These are phyloP conservation scores for Agrochola circellaris DNA, from an alignment of 2,888 invertebrate genomes.

Conservation along the genomic window DNA sequence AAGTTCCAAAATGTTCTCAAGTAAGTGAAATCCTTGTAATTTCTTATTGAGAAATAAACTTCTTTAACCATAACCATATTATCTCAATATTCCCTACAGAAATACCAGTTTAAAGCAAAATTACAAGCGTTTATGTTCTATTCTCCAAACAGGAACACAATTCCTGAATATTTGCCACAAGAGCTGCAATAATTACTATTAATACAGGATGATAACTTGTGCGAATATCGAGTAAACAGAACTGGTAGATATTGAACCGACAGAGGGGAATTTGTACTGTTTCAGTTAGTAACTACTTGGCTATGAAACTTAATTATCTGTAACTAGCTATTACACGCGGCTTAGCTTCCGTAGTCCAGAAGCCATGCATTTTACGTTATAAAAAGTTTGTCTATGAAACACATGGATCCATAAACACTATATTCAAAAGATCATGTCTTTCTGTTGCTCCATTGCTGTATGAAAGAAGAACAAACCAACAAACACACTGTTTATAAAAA, in stretches of 20 bases:
- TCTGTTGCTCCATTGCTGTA: too few species aligned
- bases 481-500: too few species aligned
- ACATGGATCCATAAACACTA: background rate
- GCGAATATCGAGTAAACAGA: slow-evolving; percentile 3
- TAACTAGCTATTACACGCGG: background rate
- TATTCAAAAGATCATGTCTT: too few species aligned
- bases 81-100: slow-evolving; percentile 13
- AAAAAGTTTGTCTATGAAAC: background rate
- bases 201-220: slow-evolving; percentile 1
- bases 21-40: too few species aligned
- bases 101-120: slow-evolving; percentile 20
- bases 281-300: background rate
- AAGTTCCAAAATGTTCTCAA: too few species aligned
- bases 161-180: background rate
- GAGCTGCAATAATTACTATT: slow-evolving; percentile 21
- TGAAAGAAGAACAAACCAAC: too few species aligned
- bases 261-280: background rate
- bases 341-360: too few species aligned
- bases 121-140: slow-evolving; percentile 19
- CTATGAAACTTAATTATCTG: background rate
- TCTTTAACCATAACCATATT: too few species aligned
- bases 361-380: background rate
- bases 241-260: background rate
- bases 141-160: background rate
- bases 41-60: too few species aligned